phyloP scores from a whole-genome alignment of 2,888 invertebrate genomes.

The Tanaodytes sp. region DNA sequence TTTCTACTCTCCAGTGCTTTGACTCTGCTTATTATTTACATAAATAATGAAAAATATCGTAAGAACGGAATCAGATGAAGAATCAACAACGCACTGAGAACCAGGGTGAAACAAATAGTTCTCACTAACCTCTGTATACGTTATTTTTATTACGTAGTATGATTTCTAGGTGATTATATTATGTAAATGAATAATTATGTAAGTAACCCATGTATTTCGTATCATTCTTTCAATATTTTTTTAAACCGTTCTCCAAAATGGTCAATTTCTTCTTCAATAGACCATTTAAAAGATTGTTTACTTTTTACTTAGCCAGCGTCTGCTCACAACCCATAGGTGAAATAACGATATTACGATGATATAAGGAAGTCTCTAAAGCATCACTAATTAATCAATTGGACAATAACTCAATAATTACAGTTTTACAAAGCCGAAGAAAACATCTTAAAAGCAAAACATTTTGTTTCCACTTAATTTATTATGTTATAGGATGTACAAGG shows the following conservation, averaged over 20 bases:
- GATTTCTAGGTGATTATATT: constrained; percentile 53
- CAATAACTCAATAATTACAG: too few species aligned
- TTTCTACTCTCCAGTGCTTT: constrained; percentile 28
- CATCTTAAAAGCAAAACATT: too few species aligned
- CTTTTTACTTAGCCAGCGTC: background rate
- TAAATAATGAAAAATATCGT: constrained; percentile 41
- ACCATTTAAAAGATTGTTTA: too few species aligned
- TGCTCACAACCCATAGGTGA: background rate
- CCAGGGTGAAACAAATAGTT: constrained; percentile 32
- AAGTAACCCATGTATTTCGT: constrained; percentile 52
- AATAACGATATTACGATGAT: too few species aligned
- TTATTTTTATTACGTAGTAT: constrained; percentile 54
- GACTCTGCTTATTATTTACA: constrained; percentile 31
- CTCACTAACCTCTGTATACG: constrained; percentile 24
- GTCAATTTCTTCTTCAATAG: background rate
- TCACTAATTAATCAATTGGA: too few species aligned
- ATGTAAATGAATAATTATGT: constrained; percentile 59
- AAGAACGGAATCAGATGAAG: constrained; percentile 31
- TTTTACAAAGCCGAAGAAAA: too few species aligned
- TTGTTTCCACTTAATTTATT: too few species aligned
- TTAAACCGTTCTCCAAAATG: background rate
- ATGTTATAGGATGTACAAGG: too few species aligned
- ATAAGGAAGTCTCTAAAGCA: too few species aligned
- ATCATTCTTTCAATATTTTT: constrained; percentile 1
- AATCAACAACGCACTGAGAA: constrained; percentile 28